Evolutionary conservation across 1,140 invertebrate species (phyloP), one percentile per base, ranked within the genome.

Genomic region (Eurytemora carolleeae): DNA sequence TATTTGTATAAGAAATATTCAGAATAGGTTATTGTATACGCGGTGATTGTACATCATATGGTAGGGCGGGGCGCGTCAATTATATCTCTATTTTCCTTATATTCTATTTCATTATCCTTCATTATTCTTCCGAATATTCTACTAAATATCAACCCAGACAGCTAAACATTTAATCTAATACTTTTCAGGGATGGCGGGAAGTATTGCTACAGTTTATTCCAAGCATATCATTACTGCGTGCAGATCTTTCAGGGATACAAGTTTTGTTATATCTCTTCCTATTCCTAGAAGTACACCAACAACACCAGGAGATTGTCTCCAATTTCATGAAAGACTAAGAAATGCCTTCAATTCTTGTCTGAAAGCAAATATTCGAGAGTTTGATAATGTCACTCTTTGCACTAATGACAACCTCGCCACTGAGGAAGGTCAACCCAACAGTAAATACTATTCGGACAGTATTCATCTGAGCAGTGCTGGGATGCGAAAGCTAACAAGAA

Each of bases 261-360:
- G 25, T 16, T 62, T 62, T 22, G 19, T 62, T 18, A 21, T 62
- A 21, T 62, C 60, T 21, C 53, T 55, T 2, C 60, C 60, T 22
- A 15, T 62, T 3, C 24, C 58, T 19, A 18, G 56, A 22, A 57
- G 7, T 22, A 57, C n/a, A 19, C 7, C 56, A 18, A 17, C 2
- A 3, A 12, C 15, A 7, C 18, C 15, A 24, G 56, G 12, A 15
- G 19, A n/a, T 19, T 7, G 19, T 15, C 18, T 57, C 3, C 18
- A 12, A 7, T 57, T 57, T 18, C 56, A 57, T 18, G 23, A 44
- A 44, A 7, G 31, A 18, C 53, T 62, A 7, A 2, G 60, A 3
- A 62, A 56, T 18, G 53, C 53, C 1, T 62, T 57, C 21, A 62
- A 62, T 22, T 19, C 60, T n/a, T 24, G 18, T 1, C 22, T 59